A percentile compares a stretch with the other conserved stretches of the same genome.
phyloP scores from a whole-genome alignment of 1,140 invertebrate species.

The Drosophila pectinifera region DNA sequence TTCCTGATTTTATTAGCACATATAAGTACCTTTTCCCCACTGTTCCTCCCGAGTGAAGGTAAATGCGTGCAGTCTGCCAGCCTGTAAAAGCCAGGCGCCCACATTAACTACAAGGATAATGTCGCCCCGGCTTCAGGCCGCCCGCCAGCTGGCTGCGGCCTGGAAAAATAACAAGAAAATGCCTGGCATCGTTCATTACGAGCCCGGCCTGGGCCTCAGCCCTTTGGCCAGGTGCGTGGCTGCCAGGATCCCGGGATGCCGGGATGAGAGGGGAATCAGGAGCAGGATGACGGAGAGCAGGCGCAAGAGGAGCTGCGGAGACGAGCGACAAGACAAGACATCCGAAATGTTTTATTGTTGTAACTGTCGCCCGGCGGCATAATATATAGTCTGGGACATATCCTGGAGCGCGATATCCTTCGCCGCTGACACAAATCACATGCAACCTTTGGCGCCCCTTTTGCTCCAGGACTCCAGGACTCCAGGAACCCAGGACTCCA shows the following conservation, averaged over 20 bases:
- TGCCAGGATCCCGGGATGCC: background rate
- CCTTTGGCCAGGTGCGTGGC: conserved; percentile 50
- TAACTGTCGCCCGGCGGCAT: conserved; percentile 75
- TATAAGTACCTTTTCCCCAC: conserved; percentile 13
- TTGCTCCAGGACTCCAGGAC: conserved; percentile 12
- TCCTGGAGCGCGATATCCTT: conserved; percentile 46
- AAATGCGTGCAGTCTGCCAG: conserved; percentile 57
- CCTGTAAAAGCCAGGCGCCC: conserved; percentile 50
- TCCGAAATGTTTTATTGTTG: conserved; percentile 83
- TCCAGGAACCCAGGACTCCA: too few relatives aligned
- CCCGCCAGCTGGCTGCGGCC: conserved; percentile 33
- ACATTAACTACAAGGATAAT: conserved; percentile 81
- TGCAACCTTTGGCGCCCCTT: conserved; percentile 64
- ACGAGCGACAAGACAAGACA: conserved; percentile 67
- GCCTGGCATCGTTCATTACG: conserved; percentile 77
- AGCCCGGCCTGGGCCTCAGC: conserved; percentile 15
- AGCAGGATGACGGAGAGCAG: conserved; percentile 14
- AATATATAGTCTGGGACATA: conserved; percentile 77
- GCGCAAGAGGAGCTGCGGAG: conserved; percentile 13
- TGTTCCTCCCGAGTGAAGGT: conserved; percentile 28
- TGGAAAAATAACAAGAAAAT: conserved; percentile 81
- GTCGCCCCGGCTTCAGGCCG: conserved; percentile 33
- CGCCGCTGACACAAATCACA: conserved; percentile 75
- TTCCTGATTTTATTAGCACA: too few relatives aligned
- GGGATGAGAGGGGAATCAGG: background rate